Evolutionary conservation across 2,888 invertebrate species (phyloP), one percentile per base, ranked within the genome.

Genomic region (Trichogramma evanescens): DNA sequence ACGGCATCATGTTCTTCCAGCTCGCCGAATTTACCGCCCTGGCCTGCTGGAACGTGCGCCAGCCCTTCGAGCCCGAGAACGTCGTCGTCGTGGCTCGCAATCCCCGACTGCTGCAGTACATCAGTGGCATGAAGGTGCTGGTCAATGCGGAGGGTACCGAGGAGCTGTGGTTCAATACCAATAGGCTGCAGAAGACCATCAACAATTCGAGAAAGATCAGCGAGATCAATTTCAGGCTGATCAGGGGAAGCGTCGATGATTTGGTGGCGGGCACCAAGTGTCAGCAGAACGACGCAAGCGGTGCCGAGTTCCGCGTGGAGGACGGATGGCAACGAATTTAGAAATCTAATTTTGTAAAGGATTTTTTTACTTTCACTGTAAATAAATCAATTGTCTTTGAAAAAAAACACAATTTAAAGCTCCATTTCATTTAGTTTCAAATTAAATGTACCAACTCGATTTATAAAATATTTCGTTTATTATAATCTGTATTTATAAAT

Each of bases 21-120:
- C 72, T 78, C 46, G 76, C 75, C 56, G 70, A 75, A 62, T 68
- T 71, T 63, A 79, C 77, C 42, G 73, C 79, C 2, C 64, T 80
- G 38, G 77, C 76, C 40, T 80, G 78, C 64, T 78, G 78, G 75
- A 77, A 79, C 69, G 77, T 78, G 56, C 72, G 72, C 64, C 70
- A 69, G 56, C 75, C 78, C 41, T 77, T 77, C 63, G 68, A 65
- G 6, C 70, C 72, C 5, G 73, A 77, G 43, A 74, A 77, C 67
- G 67, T 78, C 49, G 74, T 74, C 40, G 66, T 71, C 50, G 59
- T 78, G 41, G 73, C 71, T 3, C 70, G 72, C 63, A 76, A 78
- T 62, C 72, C 70, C 59, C 67, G 66, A 54, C 68, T 65, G 13
- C 67, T 78, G 45, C 78, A 78, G 65, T 78, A 77, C 68, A 71